phyloP scores from a whole-genome alignment of 2,113 vertebrate genomes.

The Erythrocercus mccallii region DNA sequence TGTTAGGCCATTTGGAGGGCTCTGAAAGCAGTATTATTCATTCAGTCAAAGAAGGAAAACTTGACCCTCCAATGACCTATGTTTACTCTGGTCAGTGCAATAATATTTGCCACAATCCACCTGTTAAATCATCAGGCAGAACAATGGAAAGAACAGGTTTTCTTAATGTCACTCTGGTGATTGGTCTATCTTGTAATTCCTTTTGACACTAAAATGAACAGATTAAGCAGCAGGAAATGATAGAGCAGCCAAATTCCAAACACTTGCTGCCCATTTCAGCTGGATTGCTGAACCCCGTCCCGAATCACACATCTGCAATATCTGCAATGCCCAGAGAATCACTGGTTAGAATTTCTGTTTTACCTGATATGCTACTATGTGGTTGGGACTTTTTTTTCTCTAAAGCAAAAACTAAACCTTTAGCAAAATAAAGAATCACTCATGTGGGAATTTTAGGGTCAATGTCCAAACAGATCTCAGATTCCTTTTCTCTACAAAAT shows the following conservation, averaged over 20 bases:
- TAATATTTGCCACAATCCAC: not conserved
- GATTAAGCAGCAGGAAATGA: not conserved
- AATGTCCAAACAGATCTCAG: not conserved
- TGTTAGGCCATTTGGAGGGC: not conserved
- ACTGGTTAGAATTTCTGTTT: not conserved
- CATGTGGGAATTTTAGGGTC: not conserved
- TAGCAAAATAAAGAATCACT: not conserved
- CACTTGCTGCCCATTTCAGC: not conserved
- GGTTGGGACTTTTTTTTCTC: rapidly evolving
- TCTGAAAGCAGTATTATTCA: not conserved
- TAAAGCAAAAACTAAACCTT: not conserved
- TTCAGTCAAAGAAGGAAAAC: not conserved
- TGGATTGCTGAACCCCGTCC: not conserved
- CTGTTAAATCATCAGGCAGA: not conserved
- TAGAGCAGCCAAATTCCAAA: not conserved
- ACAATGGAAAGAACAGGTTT: not conserved
- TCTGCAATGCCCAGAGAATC: not conserved
- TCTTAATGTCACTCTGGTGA: not conserved
- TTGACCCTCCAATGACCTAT: not conserved
- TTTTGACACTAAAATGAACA: not conserved
- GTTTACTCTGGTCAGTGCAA: not conserved
- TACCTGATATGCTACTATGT: not conserved
- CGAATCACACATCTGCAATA: not conserved
- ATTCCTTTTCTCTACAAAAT: not conserved
- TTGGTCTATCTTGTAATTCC: not conserved